Evolutionary conservation across 2,888 invertebrate species (phyloP).

Genomic region (Lasioglossum lativentre): DNA sequence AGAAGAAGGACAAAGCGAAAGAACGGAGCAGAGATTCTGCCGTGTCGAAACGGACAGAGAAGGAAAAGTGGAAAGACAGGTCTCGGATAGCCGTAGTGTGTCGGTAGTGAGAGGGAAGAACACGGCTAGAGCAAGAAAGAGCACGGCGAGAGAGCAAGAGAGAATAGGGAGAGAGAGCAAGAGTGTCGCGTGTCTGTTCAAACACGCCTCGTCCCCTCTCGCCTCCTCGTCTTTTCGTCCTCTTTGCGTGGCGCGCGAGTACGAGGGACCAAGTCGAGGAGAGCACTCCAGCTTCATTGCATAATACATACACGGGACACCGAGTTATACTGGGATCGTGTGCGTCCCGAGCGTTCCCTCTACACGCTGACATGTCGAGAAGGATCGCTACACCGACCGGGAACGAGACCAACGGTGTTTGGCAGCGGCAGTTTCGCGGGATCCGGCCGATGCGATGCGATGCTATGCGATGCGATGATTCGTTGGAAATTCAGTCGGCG

Average conservation of each 20-base stretch:
- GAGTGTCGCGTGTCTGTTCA: slow-evolving; percentile 84
- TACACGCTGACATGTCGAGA: slow-evolving; percentile 50
- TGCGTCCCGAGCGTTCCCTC: slow-evolving; percentile 19
- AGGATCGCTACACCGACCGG: slow-evolving; percentile 30
- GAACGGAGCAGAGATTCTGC: slow-evolving; percentile 52
- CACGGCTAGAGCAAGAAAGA: not conserved
- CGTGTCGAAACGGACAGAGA: slow-evolving; percentile 47
- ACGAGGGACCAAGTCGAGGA: slow-evolving; percentile 61
- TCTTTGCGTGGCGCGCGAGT: slow-evolving; percentile 56
- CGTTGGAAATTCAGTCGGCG: slow-evolving; percentile 42
- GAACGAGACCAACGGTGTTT: slow-evolving; percentile 22
- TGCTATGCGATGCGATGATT: slow-evolving; percentile 16
- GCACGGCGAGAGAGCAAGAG: not conserved
- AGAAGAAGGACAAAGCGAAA: slow-evolving; percentile 62
- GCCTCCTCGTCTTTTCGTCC: slow-evolving; percentile 27
- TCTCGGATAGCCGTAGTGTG: slow-evolving; percentile 11
- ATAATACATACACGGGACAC: slow-evolving; percentile 71
- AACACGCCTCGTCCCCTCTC: slow-evolving; percentile 78
- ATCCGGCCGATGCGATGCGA: slow-evolving; percentile 1
- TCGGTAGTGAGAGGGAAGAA: not conserved
- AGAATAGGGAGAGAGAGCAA: slow-evolving; percentile 45
- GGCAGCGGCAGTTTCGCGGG: slow-evolving; percentile 17
- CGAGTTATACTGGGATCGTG: slow-evolving; percentile 38
- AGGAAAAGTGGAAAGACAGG: slow-evolving; percentile 43
- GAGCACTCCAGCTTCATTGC: slow-evolving; percentile 74